These are phyloP conservation scores for Platycheirus rosarum DNA, from an alignment of 2,888 invertebrate genomes.

Conservation along the genomic window DNA sequence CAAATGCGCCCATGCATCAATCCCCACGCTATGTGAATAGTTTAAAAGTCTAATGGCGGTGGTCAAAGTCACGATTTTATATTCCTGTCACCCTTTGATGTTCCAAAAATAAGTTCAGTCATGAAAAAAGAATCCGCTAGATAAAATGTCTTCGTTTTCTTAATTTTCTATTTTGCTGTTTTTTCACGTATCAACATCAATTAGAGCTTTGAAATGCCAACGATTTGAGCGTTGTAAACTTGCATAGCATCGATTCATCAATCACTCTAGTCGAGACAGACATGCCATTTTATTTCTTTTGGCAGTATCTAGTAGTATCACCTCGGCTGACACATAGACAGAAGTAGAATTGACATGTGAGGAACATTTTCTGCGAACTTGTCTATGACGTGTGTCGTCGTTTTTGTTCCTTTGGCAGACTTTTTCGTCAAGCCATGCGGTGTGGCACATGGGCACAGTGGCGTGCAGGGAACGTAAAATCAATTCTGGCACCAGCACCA, in stretches of 20 bases:
- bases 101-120: slow-evolving; percentile 59
- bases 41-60: slow-evolving; percentile 27
- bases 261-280: slow-evolving; percentile 62
- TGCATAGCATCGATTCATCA: slow-evolving; percentile 74
- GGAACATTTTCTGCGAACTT: slow-evolving; percentile 59
- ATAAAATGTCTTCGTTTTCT: slow-evolving; percentile 23
- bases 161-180: slow-evolving; percentile 20
- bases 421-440: slow-evolving; percentile 15
- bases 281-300: slow-evolving; percentile 55
- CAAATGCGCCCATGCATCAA: slow-evolving; percentile 47
- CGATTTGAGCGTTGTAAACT: slow-evolving; percentile 72
- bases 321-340: slow-evolving; percentile 60
- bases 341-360: slow-evolving; percentile 60
- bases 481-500: slow-evolving; percentile 65
- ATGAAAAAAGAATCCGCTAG: slow-evolving; percentile 52
- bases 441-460: background rate
- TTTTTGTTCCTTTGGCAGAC: slow-evolving; percentile 47
- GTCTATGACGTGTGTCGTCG: slow-evolving; percentile 47
- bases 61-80: slow-evolving; percentile 58
- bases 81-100: slow-evolving; percentile 70
- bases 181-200: slow-evolving; percentile 70
- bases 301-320: slow-evolving; percentile 43
- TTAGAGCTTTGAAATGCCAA: slow-evolving; percentile 72
- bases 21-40: slow-evolving; percentile 46
- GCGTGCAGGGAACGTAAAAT: slow-evolving; percentile 40